These are phyloP conservation scores for Verasper variegatus DNA, from an alignment of 2,113 vertebrate genomes.

Conservation along the genomic window DNA sequence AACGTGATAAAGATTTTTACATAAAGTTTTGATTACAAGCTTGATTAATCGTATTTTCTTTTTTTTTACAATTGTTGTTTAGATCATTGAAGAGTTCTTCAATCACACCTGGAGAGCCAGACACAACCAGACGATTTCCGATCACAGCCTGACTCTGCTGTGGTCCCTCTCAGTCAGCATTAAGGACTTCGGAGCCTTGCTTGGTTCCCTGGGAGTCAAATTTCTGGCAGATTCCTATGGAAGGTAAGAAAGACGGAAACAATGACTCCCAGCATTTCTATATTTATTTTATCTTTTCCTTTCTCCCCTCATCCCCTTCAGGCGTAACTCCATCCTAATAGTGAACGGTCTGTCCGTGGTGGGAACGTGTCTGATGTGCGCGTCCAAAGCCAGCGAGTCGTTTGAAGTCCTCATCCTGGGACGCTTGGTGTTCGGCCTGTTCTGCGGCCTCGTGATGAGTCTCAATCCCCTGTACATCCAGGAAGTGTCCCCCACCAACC, in stretches of 20 bases:
- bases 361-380: slow-evolving; percentile 78
- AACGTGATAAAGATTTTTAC: too few relatives aligned
- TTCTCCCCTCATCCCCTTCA: slow-evolving; percentile 12
- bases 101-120: slow-evolving; percentile 82
- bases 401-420: slow-evolving; percentile 85
- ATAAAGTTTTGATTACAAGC: too few relatives aligned
- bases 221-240: slow-evolving; percentile 80
- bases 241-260: slow-evolving; percentile 57
- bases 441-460: slow-evolving; percentile 85
- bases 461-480: slow-evolving; percentile 86
- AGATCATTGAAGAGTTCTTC: slow-evolving; percentile 86
- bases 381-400: slow-evolving; percentile 75
- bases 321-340: slow-evolving; percentile 83
- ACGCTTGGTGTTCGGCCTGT: slow-evolving; percentile 82
- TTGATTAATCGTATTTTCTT: too few relatives aligned
- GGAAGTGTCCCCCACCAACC: slow-evolving; percentile 81
- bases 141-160: slow-evolving; percentile 81
- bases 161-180: slow-evolving; percentile 87
- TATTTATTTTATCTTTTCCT: neutral
- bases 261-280: neutral
- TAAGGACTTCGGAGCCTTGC: slow-evolving; percentile 83
- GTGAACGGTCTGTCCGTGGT: slow-evolving; percentile 80
- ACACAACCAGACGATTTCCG: slow-evolving; percentile 80
- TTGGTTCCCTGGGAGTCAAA: slow-evolving; percentile 83
- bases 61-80: neutral